These are phyloP conservation scores for Fistularia tabacaria DNA, from an alignment of 2,797 vertebrate genomes.

Conservation along the genomic window DNA sequence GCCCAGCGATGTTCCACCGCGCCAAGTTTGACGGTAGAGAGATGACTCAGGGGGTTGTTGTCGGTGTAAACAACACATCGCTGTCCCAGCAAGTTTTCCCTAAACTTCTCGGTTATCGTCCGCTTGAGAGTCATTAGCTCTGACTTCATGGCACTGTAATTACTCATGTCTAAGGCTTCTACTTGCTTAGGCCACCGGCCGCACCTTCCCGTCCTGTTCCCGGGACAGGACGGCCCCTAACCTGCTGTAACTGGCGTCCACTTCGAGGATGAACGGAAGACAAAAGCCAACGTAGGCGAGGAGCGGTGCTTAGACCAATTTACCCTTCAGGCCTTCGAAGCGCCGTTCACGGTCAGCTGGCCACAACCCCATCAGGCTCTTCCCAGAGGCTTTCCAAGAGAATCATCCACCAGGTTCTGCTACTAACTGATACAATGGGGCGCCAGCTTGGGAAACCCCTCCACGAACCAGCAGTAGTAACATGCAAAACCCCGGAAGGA, in stretches of 20 bases:
- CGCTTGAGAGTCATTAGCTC: neutral
- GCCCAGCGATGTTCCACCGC: neutral
- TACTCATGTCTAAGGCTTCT: neutral
- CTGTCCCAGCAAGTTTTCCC: neutral
- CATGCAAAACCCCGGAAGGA: slow-evolving; percentile 1
- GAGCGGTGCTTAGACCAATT: neutral
- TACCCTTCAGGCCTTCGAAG: neutral
- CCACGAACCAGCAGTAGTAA: neutral
- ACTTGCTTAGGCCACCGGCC: neutral
- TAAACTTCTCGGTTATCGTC: neutral
- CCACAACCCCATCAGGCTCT: no score
- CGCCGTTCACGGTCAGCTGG: neutral
- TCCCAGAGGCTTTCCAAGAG: neutral
- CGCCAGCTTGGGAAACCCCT: slow-evolving; percentile 10
- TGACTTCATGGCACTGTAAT: slow-evolving; percentile 4
- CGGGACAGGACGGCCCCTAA: neutral
- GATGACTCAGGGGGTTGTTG: neutral
- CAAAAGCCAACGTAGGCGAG: neutral
- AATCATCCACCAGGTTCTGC: accelerated
- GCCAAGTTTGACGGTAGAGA: neutral
- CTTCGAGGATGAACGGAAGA: neutral
- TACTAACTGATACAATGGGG: neutral
- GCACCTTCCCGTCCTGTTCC: neutral
- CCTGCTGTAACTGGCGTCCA: neutral
- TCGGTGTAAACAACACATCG: neutral